A percentile compares a stretch with the other conserved stretches of the same genome.
Conservation (phyloP, 2,888 invertebrate genomes). For the Homarus gammarus region DNA sequence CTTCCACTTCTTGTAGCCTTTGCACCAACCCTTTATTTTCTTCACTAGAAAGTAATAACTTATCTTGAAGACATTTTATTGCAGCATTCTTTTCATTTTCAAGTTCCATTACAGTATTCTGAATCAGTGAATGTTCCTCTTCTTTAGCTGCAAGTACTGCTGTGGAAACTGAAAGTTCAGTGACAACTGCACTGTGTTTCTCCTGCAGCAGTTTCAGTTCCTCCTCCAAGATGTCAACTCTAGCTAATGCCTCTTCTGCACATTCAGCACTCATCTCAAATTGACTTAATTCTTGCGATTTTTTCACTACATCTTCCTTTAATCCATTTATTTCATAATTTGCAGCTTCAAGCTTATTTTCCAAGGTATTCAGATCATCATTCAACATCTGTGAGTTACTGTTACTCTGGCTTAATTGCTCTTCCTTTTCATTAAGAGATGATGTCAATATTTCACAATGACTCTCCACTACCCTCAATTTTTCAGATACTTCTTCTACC, state of each 20-base stretch:
- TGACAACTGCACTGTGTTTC: neutral
- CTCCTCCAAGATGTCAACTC: neutral
- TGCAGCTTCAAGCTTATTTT: conserved; percentile 18
- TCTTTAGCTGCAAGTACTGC: conserved; percentile 2
- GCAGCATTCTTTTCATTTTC: neutral
- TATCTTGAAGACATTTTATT: conserved; percentile 1
- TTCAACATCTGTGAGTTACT: neutral
- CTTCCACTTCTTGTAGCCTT: neutral
- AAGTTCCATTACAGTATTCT: neutral
- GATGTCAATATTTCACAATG: neutral
- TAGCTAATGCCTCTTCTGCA: conserved; percentile 5
- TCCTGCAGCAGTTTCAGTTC: conserved; percentile 5
- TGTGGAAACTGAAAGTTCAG: neutral
- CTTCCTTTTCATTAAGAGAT: conserved; percentile 37
- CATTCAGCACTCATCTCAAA: conserved; percentile 15
- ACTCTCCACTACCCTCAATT: neutral
- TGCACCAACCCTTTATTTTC: conserved; percentile 7
- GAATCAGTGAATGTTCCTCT: conserved; percentile 1
- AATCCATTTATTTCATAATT: neutral
- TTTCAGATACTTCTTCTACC: neutral
- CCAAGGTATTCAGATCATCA: neutral
- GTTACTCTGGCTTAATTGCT: neutral
- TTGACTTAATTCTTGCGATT: conserved; percentile 25
- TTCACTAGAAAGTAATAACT: neutral
- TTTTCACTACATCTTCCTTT: conserved; percentile 1